Evolutionary conservation across 2,888 invertebrate species (phyloP).

Genomic region (Limenitis camilla): DNA sequence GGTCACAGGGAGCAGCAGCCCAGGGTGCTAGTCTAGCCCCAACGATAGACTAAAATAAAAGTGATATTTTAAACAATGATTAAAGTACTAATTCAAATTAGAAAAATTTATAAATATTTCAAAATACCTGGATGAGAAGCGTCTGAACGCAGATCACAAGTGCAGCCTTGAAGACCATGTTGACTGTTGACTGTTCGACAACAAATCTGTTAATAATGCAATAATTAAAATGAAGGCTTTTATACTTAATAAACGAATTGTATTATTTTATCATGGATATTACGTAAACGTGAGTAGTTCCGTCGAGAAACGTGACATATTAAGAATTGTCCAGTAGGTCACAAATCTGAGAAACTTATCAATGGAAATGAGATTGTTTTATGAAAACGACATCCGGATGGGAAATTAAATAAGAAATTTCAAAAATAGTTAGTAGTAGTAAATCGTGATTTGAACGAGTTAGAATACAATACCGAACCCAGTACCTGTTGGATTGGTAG

Average conservation of each 20-base stretch:
- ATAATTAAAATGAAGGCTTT: background rate
- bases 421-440: no score
- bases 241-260: constrained; percentile 1
- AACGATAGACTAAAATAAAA: constrained; percentile 26
- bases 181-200: constrained; percentile 3
- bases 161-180: constrained; percentile 30
- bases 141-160: constrained; percentile 33
- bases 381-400: no score
- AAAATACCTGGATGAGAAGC: constrained; percentile 30
- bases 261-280: background rate
- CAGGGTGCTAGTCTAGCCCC: constrained; percentile 18
- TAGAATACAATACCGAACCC: no score
- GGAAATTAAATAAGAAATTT: no score
- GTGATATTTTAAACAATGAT: background rate
- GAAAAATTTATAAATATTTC: background rate
- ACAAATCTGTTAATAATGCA: constrained; percentile 5
- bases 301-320: background rate
- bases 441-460: no score
- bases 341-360: no score
- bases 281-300: background rate
- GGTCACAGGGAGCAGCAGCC: background rate
- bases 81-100: background rate
- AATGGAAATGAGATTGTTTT: no score
- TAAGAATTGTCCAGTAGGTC: no score
- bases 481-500: no score